Evolutionary conservation across 2,797 vertebrate species (phyloP), one percentile per base, ranked within the genome.

Genomic region (Delichon dasypus): DNA sequence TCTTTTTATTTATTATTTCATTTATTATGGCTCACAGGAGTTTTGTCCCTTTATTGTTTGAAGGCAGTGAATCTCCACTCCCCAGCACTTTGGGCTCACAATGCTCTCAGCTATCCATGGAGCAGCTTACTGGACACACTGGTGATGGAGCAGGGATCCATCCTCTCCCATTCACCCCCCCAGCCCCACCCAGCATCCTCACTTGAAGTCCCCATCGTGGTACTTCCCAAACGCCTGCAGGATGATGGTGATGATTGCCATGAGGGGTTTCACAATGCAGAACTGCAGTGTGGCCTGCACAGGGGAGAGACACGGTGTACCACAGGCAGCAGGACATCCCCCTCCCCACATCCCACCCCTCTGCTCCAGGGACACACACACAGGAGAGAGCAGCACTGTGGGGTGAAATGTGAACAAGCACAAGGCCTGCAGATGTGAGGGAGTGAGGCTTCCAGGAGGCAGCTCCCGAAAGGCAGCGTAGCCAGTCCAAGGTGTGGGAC

Each of bases 201-300:
- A 99, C 99, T 98, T 99, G 98, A 99, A 99, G 96, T 99, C 99
- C 77, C 99, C 99, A 1, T 99, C 99, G 0, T 99, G 98, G 95
- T 99, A 99, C 98, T 98, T 99, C 97, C 98, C 98, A 0, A 98
- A 99, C 0, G 98, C 99, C 97, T 99, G 99, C 74, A 99, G 98
- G 97, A 99, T 93, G 97, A 99, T 99, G 96, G 99, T 99, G 97
- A 98, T 75, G 65, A 98, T 91, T 2, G 99, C 98, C 99, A 99
- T 99, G 97, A 99, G 97, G 62, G 99, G 99, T 96, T 99, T 99
- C 97, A 99, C 98, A 3, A 99, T 98, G 82, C 99, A 99, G 98
- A 99, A 99, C 98, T 99, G 99, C 93, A 99, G 98, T 0, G 99
- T 99, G 51, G 99, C 99, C 99, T 99, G 97, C 78, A 97, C 77